Evolutionary conservation across 1,140 invertebrate species (phyloP), one percentile per base, ranked within the genome.

Genomic region (Pinna nobilis): DNA sequence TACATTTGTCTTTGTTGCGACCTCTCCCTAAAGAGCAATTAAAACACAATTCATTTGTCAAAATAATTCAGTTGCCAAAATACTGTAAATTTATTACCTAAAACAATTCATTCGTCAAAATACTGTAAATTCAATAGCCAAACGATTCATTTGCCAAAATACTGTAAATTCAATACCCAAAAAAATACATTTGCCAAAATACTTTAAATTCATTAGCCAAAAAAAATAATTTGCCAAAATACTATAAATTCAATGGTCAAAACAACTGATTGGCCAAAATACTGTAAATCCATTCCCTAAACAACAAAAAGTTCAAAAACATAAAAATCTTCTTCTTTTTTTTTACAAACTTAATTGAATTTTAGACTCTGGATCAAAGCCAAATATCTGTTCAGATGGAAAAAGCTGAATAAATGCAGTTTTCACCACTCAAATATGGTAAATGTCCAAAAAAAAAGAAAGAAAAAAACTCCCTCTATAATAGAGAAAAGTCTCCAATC

Each of bases 1-100:
- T 89, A 79, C 90, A 92, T 81, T 91, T 88, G 86, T 91, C 91
- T 87, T 91, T 91, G 79, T 90, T 87, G 86, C 84, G 85, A 15
- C 76, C 86, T 44, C 81, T 70, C 51, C 84, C 86, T 86, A 60
- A 20, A 76, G 73, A 61, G 35, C 55, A 25, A 67, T 65, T 28
- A 33, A 44, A 60, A 71, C 20, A 67, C 23, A 35, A 32, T 50
- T 23, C 23, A 3, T 20, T 4, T 18, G n/a, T 3, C 0, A 51
- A n/a, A 51, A 18, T 25, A 23, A 3, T 3, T 15, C 20, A 20
- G 20, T 5, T 51, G 49, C 30, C 49, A 18, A 53, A 53, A 53
- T 15, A 53, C 25, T 23, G 32, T 25, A 53, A 23, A 13, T 11
- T 5, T 28, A 53, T 15, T 3, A n/a, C 50, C 6, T 25, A 60